Conservation (phyloP, 2,797 vertebrate genomes). For the Bradypus variegatus region DNA sequence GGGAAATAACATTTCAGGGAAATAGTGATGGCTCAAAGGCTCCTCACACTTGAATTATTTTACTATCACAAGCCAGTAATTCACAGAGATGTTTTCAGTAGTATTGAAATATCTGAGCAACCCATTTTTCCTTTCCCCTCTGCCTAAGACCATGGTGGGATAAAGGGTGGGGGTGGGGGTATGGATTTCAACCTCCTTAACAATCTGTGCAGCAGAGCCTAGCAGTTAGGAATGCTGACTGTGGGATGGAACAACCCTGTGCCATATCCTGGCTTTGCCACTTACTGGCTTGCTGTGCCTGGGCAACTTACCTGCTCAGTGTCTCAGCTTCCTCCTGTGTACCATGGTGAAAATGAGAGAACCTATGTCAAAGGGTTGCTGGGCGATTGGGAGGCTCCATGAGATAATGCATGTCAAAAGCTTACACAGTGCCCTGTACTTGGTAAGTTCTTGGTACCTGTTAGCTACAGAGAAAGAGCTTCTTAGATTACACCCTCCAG, state of each 20-base stretch:
- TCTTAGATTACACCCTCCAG: not conserved
- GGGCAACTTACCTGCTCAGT: not conserved
- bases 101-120: not conserved
- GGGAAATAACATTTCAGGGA: not conserved
- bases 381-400: not conserved
- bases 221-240: not conserved
- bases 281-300: not conserved
- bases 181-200: not conserved
- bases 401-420: accelerated
- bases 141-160: not conserved
- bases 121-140: not conserved
- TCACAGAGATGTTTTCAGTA: not conserved
- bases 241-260: not conserved
- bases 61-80: not conserved
- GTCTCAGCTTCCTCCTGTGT: not conserved
- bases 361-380: not conserved
- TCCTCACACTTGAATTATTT: not conserved
- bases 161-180: not conserved
- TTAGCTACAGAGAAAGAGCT: not conserved
- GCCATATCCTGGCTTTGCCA: not conserved
- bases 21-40: not conserved
- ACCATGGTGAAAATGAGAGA: not conserved
- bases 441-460: not conserved
- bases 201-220: not conserved
- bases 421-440: not conserved